phyloP scores from a whole-genome alignment of 2,113 vertebrate genomes.

The Myiozetetes cayanensis region DNA sequence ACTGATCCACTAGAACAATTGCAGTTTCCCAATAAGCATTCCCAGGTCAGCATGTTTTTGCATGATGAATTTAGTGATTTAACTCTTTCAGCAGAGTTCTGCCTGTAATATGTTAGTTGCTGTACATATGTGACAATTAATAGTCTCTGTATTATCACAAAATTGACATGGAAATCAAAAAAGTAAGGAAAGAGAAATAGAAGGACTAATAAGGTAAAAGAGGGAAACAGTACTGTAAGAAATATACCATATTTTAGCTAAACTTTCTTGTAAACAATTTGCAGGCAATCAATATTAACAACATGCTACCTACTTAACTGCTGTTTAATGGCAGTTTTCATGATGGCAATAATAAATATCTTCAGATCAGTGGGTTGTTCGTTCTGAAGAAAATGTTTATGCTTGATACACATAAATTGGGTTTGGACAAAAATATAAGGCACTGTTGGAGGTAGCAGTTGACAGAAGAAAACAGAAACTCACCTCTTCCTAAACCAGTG shows the following conservation, averaged over 20 bases:
- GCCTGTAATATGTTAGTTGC: not conserved
- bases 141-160: not conserved
- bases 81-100: not conserved
- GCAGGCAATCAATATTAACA: not conserved
- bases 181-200: not conserved
- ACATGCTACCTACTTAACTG: not conserved
- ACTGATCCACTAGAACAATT: not conserved
- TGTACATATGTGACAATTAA: not conserved
- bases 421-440: not conserved
- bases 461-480: not conserved
- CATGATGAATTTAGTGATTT: not conserved
- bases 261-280: not conserved
- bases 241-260: not conserved
- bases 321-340: not conserved
- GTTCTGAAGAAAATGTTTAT: not conserved
- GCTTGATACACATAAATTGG: not conserved
- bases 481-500: not conserved
- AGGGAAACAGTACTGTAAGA: not conserved
- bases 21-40: not conserved
- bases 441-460: not conserved
- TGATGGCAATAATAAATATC: not conserved
- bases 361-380: not conserved
- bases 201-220: not conserved
- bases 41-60: not conserved
- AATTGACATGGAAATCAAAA: not conserved